Conservation (phyloP, 2,797 vertebrate genomes). For the Novumbra hubbsi region DNA sequence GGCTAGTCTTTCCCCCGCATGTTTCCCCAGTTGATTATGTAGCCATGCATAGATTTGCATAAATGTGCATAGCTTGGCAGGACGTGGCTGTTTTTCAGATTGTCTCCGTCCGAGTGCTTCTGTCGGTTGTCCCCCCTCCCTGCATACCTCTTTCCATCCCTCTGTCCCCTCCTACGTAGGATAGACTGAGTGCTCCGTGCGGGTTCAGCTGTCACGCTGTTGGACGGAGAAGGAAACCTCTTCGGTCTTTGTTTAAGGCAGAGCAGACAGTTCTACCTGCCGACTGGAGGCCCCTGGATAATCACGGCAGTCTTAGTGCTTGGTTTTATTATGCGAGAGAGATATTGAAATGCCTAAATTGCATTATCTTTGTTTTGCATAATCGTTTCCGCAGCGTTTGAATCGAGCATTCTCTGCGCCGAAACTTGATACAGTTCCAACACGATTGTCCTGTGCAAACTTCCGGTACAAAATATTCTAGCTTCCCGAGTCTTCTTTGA, state of each 20-base stretch:
- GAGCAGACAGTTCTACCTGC: slow-evolving; percentile 23
- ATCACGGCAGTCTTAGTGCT: slow-evolving; percentile 27
- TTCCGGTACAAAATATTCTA: too few relatives aligned
- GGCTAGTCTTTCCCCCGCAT: background rate
- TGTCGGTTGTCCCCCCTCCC: background rate
- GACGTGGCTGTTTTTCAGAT: background rate
- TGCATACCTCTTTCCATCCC: slow-evolving; percentile 41
- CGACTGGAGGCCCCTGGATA: background rate
- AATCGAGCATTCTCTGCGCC: too few relatives aligned
- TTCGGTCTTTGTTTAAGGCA: background rate
- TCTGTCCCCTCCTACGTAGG: slow-evolving; percentile 19
- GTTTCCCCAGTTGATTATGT: slow-evolving; percentile 39
- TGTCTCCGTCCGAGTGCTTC: background rate
- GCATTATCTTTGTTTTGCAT: too few relatives aligned
- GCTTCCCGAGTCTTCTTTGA: too few relatives aligned
- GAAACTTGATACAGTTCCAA: too few relatives aligned
- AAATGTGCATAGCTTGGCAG: slow-evolving; percentile 30
- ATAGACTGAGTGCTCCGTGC: background rate
- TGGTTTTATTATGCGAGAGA: too few relatives aligned
- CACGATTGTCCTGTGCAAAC: too few relatives aligned
- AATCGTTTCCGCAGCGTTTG: too few relatives aligned
- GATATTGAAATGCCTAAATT: too few relatives aligned
- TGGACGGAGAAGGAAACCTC: background rate
- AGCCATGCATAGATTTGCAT: slow-evolving; percentile 40
- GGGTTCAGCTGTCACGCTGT: background rate